These are phyloP conservation scores for Pandemis cinnamomeana DNA, from an alignment of 2,888 invertebrate genomes.

Conservation along the genomic window DNA sequence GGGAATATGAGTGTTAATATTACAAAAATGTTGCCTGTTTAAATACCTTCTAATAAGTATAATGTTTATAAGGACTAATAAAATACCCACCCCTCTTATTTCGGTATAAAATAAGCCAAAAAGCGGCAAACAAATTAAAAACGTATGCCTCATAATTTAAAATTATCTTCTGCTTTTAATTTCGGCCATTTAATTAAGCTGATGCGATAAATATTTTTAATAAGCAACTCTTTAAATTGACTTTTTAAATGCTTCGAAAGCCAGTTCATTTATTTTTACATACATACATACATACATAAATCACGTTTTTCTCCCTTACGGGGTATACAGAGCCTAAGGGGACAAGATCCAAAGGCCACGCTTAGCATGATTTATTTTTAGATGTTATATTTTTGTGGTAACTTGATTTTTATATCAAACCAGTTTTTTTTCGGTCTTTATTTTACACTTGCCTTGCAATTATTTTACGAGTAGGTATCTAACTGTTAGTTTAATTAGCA, in stretches of 20 bases:
- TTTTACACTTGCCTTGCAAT: no score
- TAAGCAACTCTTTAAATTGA: background rate
- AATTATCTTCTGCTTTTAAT: background rate
- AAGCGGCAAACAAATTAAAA: conserved; percentile 4
- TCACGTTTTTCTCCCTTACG: no score
- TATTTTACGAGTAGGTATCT: no score
- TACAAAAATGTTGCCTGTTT: background rate
- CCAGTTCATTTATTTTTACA: background rate
- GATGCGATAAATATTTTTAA: background rate
- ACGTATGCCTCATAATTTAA: background rate
- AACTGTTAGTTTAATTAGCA: no score
- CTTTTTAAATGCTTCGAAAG: background rate
- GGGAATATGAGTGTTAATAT: background rate
- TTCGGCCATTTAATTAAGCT: background rate
- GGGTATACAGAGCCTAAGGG: no score
- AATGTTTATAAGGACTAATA: background rate
- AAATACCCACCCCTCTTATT: background rate
- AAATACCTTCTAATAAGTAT: background rate
- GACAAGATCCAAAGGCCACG: no score
- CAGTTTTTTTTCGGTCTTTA: no score
- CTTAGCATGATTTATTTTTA: background rate
- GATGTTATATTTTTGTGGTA: background rate
- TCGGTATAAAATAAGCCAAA: background rate
- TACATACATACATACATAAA: no score
- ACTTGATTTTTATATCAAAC: no score